A percentile compares a stretch with the other conserved stretches of the same genome.
These are phyloP conservation scores for Arizona elegans DNA, from an alignment of 2,113 vertebrate species.

Conservation along the genomic window DNA sequence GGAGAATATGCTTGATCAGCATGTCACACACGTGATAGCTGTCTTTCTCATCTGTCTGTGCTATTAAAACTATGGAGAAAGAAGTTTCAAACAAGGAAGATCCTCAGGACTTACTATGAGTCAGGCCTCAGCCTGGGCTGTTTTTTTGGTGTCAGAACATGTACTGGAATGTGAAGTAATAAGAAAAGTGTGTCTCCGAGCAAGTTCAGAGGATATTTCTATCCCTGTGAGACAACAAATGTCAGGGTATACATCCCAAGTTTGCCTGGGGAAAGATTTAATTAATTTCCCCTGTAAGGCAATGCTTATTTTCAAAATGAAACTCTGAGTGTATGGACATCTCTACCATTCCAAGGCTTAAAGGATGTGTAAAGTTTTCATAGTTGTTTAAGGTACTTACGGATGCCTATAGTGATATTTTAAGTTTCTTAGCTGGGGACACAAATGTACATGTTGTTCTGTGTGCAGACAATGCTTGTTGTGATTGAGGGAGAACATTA, in stretches of 20 bases:
- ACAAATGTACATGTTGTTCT: neutral
- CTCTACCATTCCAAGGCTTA: conserved; percentile 39
- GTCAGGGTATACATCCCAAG: neutral
- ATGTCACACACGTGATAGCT: conserved; percentile 42
- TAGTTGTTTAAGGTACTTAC: neutral
- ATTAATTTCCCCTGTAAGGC: neutral
- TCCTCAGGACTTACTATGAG: neutral
- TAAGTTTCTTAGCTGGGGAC: neutral
- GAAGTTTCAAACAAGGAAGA: conserved; percentile 31
- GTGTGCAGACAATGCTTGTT: neutral
- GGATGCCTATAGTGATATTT: neutral
- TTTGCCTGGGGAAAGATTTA: neutral
- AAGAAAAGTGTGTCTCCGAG: neutral
- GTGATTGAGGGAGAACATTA: neutral
- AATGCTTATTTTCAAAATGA: neutral
- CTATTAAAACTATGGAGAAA: conserved; percentile 20
- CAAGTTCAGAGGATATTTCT: neutral
- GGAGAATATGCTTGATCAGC: conserved; percentile 34
- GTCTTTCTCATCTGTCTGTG: conserved; percentile 48
- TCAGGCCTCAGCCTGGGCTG: neutral
- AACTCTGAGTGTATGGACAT: neutral
- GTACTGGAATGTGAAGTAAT: neutral
- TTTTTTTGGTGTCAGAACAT: neutral
- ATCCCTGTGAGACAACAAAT: neutral
- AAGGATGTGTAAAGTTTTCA: neutral